Conservation (phyloP, 2,888 invertebrate species). For the Liposcelis brunnea region DNA sequence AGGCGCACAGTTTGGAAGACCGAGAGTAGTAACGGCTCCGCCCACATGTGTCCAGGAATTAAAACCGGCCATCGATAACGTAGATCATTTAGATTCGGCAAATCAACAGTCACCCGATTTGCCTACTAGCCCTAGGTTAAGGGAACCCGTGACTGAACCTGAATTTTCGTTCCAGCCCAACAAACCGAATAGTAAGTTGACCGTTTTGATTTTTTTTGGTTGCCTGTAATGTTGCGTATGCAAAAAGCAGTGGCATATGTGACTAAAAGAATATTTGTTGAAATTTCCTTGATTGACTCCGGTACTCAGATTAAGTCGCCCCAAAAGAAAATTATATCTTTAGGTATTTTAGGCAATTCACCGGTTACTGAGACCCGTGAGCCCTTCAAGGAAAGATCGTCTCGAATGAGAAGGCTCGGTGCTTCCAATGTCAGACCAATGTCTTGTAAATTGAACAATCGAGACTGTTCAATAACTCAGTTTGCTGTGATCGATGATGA, state of each 20-base stretch:
- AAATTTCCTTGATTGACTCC: constrained; percentile 3
- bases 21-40: constrained; percentile 50
- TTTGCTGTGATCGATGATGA: constrained; percentile 88
- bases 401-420: constrained; percentile 15
- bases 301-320: not conserved
- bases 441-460: constrained; percentile 18
- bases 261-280: too few species aligned
- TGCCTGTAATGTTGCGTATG: too few species aligned
- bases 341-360: constrained; percentile 14
- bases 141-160: constrained; percentile 3
- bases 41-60: constrained; percentile 40
- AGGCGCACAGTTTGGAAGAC: constrained; percentile 35
- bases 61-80: constrained; percentile 20
- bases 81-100: constrained; percentile 1
- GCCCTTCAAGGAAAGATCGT: constrained; percentile 22
- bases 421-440: constrained; percentile 14
- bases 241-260: too few species aligned
- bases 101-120: constrained; percentile 27
- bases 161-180: constrained; percentile 8
- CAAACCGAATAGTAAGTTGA: constrained; percentile 4
- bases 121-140: constrained; percentile 35
- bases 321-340: not conserved
- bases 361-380: constrained; percentile 27
- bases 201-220: not conserved
- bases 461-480: constrained; percentile 74